Evolutionary conservation across 1,140 invertebrate species (phyloP), one percentile per base, ranked within the genome.

Genomic region (Neodiprion pinetum): DNA sequence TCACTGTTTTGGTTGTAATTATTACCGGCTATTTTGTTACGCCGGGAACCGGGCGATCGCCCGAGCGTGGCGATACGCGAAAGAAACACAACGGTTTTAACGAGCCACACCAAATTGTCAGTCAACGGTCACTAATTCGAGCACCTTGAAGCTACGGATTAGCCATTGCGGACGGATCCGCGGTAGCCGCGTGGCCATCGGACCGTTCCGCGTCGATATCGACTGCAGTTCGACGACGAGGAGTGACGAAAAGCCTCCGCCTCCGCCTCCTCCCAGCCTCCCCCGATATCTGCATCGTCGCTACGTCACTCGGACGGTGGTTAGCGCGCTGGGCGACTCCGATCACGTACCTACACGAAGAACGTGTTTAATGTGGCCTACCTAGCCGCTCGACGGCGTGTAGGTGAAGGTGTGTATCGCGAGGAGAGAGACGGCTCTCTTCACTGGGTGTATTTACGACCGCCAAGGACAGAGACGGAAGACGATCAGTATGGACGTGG

Each of bases 401-500:
- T 23, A 69, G 67, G 71, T 48, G 61, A 71, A 72, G 74, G 72
- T 71, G 49, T 50, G 69, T 53, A 66, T 53, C 75, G 74, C 79
- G 73, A 77, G 80, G 80, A 76, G 76, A 76, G 76, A 80, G 74
- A 66, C 73, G 53, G 21, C 67, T 79, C 74, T 53, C 49, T 69
- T 74, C 75, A 74, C 71, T 53, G 53, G 71, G 75, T 65, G 74
- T 81, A 81, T 81, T 81, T 81, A 81, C 75, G 80, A 75, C 75
- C 75, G 77, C 74, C 21, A 69, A 68, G 75, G 61, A 65, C 21
- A 72, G 72, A 78, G 78, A 49, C 76, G 12, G 53, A 72, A 80
- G 79, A 74, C 78, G 80, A 80, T 81, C 80, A 78, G 80, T 81
- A 81, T 76, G 80, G 72, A 81, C 76, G 78, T 76, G 72, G n/a